Conservation (phyloP, 2,888 invertebrate genomes). For the Mythimna loreyi region DNA sequence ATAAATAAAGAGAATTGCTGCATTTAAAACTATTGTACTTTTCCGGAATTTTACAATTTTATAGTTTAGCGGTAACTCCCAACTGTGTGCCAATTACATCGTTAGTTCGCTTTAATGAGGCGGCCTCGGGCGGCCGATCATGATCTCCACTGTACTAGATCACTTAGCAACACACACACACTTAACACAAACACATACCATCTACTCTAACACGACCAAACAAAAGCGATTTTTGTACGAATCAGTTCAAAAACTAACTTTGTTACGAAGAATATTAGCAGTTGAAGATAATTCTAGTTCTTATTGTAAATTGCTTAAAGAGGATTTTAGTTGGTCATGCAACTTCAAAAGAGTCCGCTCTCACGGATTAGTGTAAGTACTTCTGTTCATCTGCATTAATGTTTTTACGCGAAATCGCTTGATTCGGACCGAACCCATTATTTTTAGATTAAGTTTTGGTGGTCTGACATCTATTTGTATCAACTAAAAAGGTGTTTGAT, state of each 20-base stretch:
- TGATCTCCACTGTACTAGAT: conserved; percentile 71
- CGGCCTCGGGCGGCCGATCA: conserved; percentile 75
- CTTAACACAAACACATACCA: conserved; percentile 40
- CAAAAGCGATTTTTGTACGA: conserved; percentile 45
- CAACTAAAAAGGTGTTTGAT: conserved; percentile 11
- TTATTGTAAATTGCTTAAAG: conserved; percentile 62
- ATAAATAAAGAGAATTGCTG: conserved; percentile 3
- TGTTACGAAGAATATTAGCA: conserved; percentile 56
- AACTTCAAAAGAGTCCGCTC: conserved; percentile 54
- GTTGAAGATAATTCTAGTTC: conserved; percentile 62
- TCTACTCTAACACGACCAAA: conserved; percentile 41
- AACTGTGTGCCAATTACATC: conserved; percentile 81
- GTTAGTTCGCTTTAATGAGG: conserved; percentile 84
- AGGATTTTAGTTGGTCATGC: conserved; percentile 60
- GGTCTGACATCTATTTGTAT: neutral
- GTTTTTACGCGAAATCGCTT: conserved; percentile 16
- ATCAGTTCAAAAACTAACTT: neutral
- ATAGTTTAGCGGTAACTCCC: conserved; percentile 70
- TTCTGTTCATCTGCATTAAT: conserved; percentile 9
- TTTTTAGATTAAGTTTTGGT: conserved; percentile 25
- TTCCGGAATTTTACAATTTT: conserved; percentile 71
- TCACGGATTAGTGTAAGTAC: conserved; percentile 44
- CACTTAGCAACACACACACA: conserved; percentile 67
- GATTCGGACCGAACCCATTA: conserved; percentile 15
- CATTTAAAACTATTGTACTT: conserved; percentile 57